Conservation (phyloP, 2,888 invertebrate genomes). For the Campoletis raptor region DNA sequence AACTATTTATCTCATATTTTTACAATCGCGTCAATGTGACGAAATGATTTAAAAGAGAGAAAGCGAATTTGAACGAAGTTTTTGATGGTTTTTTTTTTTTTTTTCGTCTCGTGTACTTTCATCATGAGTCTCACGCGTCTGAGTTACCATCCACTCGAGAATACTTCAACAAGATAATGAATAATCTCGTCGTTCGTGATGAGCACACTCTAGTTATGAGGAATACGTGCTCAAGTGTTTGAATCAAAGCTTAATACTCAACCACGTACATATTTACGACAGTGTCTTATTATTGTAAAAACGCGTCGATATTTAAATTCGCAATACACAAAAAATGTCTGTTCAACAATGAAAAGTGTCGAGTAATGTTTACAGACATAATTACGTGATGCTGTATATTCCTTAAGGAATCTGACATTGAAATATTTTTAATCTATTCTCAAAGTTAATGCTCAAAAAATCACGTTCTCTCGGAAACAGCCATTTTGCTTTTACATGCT, state of each 20-base stretch:
- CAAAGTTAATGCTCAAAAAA: slow-evolving; percentile 26
- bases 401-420: slow-evolving; percentile 2
- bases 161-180: slow-evolving; percentile 41
- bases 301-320: neutral
- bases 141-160: slow-evolving; percentile 28
- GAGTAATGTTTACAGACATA: neutral
- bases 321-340: neutral
- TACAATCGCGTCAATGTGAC: neutral
- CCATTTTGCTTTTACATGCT: slow-evolving; percentile 77
- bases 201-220: slow-evolving; percentile 50
- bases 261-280: neutral
- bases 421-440: neutral
- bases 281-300: neutral
- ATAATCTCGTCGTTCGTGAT: slow-evolving; percentile 16
- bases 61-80: neutral
- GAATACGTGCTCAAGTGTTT: slow-evolving; percentile 59
- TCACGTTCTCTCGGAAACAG: slow-evolving; percentile 57
- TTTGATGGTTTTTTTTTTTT: neutral
- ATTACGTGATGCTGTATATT: neutral
- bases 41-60: neutral
- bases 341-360: neutral
- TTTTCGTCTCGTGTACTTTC: neutral
- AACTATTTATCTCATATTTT: neutral
- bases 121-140: slow-evolving; percentile 28
- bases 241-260: slow-evolving; percentile 24